Percentiles rank a stretch among this genome's conserved stretches.
phyloP scores from a whole-genome alignment of 2,113 vertebrate genomes.

The Indri indri region DNA sequence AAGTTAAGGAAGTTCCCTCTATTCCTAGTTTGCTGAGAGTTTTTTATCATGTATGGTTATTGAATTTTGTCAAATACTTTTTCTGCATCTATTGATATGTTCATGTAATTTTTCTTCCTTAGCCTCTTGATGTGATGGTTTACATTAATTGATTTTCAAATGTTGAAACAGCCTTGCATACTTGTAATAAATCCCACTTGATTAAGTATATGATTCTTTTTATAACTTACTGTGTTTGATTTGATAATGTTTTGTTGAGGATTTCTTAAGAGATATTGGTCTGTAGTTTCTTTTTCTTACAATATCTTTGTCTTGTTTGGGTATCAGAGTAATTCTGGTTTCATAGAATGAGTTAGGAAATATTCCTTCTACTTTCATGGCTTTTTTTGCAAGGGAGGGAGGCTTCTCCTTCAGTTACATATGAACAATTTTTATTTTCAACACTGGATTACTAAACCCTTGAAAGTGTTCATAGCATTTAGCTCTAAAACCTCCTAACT shows the following conservation, averaged over 20 bases:
- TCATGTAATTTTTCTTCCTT: not conserved
- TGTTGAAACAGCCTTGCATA: not conserved
- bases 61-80: not conserved
- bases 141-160: not conserved
- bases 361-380: not conserved
- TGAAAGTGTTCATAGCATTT: not conserved
- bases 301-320: not conserved
- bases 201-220: not conserved
- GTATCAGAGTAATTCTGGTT: not conserved
- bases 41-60: not conserved
- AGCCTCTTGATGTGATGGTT: not conserved
- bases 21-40: not conserved
- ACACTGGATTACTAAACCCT: not conserved
- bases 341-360: not conserved
- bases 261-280: not conserved
- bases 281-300: not conserved
- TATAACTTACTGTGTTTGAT: not conserved
- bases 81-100: not conserved
- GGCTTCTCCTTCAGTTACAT: not conserved
- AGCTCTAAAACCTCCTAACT: not conserved
- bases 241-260: not conserved
- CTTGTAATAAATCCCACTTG: not conserved
- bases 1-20: not conserved
- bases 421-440: not conserved
- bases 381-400: not conserved